phyloP scores from a whole-genome alignment of 2,113 vertebrate species.

The Progne subis region DNA sequence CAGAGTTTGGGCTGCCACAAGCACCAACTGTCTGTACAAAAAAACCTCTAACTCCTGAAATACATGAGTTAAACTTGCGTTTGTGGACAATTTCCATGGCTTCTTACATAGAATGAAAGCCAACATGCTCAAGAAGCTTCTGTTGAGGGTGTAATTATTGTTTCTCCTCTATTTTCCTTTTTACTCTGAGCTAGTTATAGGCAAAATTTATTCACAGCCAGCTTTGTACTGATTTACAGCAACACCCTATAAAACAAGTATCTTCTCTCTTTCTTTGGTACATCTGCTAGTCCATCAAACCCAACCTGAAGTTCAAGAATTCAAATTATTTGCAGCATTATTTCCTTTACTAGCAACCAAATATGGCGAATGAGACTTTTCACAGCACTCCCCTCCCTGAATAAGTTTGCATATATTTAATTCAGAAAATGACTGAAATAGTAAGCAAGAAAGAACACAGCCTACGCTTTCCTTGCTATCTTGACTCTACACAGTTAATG shows the following conservation, averaged over 20 bases:
- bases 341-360: neutral
- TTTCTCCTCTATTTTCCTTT: neutral
- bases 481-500: neutral
- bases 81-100: neutral
- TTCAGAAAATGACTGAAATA: neutral
- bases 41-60: neutral
- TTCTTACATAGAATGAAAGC: neutral
- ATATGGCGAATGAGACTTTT: neutral
- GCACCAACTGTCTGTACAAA: neutral
- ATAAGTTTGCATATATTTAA: neutral
- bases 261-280: neutral
- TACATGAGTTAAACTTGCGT: neutral
- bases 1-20: neutral
- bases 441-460: neutral
- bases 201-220: neutral
- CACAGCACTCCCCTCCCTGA: neutral
- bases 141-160: neutral
- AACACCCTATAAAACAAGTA: neutral
- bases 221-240: neutral
- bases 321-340: neutral
- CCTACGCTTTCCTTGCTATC: neutral
- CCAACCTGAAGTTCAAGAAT: constrained; percentile 50
- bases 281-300: neutral
- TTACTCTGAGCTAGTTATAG: neutral
- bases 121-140: neutral